Conservation (phyloP, 1,140 invertebrate genomes). For the Calephelis nemesis region DNA sequence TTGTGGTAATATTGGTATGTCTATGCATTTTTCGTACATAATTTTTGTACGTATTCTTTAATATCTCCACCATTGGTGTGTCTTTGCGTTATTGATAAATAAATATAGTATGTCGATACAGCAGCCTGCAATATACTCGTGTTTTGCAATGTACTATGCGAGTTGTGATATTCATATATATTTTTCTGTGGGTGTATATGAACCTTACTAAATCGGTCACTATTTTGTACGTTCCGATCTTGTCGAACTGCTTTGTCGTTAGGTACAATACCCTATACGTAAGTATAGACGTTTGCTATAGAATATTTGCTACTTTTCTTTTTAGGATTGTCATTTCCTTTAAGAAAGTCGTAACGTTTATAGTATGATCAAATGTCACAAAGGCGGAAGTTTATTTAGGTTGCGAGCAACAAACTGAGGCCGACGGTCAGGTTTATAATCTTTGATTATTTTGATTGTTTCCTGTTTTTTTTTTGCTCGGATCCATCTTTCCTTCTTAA, state of each 20-base stretch:
- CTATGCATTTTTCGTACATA: neutral
- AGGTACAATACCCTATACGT: neutral
- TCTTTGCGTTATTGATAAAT: constrained; percentile 1
- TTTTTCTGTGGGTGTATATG: neutral
- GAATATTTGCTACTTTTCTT: too few species aligned
- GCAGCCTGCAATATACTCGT: constrained; percentile 1
- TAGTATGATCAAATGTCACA: neutral
- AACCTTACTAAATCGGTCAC: neutral
- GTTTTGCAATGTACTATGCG: neutral
- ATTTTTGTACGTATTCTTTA: neutral
- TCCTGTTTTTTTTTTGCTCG: neutral
- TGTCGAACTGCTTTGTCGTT: too few species aligned
- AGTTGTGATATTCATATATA: neutral
- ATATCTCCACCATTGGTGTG: neutral
- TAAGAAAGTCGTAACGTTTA: neutral
- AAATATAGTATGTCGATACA: neutral
- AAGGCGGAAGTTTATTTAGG: neutral
- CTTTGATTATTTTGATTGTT: too few species aligned
- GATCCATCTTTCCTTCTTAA: neutral
- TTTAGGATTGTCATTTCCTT: too few species aligned
- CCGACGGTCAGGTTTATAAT: too few species aligned
- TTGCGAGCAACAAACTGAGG: too few species aligned
- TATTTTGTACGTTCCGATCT: too few species aligned
- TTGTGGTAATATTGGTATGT: neutral
- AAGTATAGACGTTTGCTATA: neutral